Percentiles rank a stretch among this genome's conserved stretches.
phyloP scores from a whole-genome alignment of 2,113 vertebrate genomes.

The Gorilla gorilla region DNA sequence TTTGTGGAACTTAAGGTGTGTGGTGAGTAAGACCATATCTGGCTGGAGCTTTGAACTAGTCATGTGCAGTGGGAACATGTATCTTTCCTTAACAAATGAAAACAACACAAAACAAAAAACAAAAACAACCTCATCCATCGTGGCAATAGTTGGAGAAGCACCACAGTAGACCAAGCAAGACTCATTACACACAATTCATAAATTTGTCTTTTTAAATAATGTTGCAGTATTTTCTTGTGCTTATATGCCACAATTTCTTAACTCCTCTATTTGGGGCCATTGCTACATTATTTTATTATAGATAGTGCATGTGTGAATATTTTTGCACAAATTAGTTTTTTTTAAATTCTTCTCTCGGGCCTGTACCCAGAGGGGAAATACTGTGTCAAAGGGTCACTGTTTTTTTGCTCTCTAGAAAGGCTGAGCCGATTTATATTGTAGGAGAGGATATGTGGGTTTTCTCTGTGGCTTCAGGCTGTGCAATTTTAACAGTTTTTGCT shows the following conservation, averaged over 20 bases:
- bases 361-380: not conserved
- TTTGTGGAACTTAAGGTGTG: not conserved
- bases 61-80: too few species aligned
- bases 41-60: not conserved
- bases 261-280: not conserved
- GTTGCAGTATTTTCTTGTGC: not conserved
- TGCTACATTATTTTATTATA: not conserved
- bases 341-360: not conserved
- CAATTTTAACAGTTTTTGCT: not conserved
- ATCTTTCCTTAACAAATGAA: not conserved
- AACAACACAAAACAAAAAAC: not conserved
- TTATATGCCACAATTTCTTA: not conserved
- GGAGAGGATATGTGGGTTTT: not conserved
- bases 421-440: not conserved
- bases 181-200: not conserved
- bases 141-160: not conserved
- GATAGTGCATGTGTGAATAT: constrained; percentile 26
- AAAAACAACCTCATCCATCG: not conserved
- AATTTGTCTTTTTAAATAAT: not conserved
- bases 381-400: not conserved
- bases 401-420: not conserved
- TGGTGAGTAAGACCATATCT: not conserved
- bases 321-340: not conserved
- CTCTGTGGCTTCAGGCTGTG: not conserved
- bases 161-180: not conserved